Evolutionary conservation across 2,113 vertebrate genomes (phyloP).

Genomic region (Lepus timidus): DNA sequence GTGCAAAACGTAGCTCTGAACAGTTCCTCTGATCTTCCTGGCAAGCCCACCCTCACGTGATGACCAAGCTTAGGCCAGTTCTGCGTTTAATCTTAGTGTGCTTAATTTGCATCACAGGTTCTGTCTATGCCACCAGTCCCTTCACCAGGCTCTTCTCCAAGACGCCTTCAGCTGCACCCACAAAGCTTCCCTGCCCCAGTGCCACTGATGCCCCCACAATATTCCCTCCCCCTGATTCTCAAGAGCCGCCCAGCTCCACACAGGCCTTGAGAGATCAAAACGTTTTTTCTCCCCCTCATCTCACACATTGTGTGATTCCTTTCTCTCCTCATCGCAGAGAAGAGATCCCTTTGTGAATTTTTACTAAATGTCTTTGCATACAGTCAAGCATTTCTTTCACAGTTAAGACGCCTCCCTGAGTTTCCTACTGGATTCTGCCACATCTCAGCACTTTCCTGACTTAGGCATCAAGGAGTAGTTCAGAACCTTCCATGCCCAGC

Average conservation of each 20-base stretch:
- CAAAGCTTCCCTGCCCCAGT: rapidly evolving
- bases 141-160: not conserved
- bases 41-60: too few species aligned
- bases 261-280: not conserved
- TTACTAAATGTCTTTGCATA: not conserved
- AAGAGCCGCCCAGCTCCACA: not conserved
- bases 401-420: not conserved
- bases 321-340: not conserved
- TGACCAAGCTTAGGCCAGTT: not conserved
- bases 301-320: too few species aligned
- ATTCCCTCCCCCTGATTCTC: not conserved
- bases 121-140: too few species aligned
- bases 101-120: not conserved
- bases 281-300: too few species aligned
- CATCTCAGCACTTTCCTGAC: not conserved
- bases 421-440: not conserved
- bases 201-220: rapidly evolving
- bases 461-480: not conserved
- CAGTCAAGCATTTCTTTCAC: not conserved
- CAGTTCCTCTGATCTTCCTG: too few species aligned
- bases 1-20: too few species aligned
- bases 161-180: rapidly evolving
- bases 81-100: not conserved
- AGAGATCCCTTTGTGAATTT: not conserved
- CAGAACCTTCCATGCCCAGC: not conserved